Percentiles rank a stretch among this genome's conserved stretches.
These are phyloP conservation scores for Philonicus albiceps DNA, from an alignment of 2,888 invertebrate species.

Conservation along the genomic window DNA sequence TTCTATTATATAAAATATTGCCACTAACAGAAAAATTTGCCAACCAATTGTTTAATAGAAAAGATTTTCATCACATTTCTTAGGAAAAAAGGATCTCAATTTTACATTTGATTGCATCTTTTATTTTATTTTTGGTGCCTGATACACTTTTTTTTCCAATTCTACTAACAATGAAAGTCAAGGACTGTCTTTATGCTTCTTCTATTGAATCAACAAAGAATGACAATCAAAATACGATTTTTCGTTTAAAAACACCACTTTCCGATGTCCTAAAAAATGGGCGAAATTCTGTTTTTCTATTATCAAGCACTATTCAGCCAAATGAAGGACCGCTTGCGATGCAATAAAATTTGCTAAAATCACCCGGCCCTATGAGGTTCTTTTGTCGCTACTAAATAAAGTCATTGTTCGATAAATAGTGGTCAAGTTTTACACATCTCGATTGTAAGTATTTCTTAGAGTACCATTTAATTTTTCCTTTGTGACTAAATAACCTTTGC, in stretches of 20 bases:
- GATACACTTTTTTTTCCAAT: background rate
- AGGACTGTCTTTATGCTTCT: background rate
- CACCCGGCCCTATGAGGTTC: slow-evolving; percentile 24
- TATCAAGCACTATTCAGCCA: slow-evolving; percentile 4
- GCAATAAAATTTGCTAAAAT: slow-evolving; percentile 43
- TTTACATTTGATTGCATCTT: slow-evolving; percentile 5
- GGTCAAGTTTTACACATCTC: slow-evolving; percentile 47
- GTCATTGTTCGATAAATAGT: slow-evolving; percentile 46
- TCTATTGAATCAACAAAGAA: slow-evolving; percentile 17
- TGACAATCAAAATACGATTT: slow-evolving; percentile 27
- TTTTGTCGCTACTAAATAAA: slow-evolving; percentile 41
- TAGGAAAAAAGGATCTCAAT: background rate
- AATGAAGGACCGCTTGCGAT: background rate
- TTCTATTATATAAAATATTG: background rate
- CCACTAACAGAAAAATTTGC: background rate
- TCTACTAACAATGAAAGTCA: slow-evolving; percentile 19
- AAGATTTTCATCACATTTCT: slow-evolving; percentile 17
- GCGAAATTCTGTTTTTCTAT: slow-evolving; percentile 19
- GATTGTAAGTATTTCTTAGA: slow-evolving; percentile 39
- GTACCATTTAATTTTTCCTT: slow-evolving; percentile 36
- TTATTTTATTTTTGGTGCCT: background rate
- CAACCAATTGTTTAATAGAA: slow-evolving; percentile 14
- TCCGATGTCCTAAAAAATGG: background rate
- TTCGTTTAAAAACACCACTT: background rate
- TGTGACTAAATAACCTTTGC: slow-evolving; percentile 39